Base-by-base conservation (phyloP, 1,140 invertebrate species). In the Myzus persicae region DNA sequence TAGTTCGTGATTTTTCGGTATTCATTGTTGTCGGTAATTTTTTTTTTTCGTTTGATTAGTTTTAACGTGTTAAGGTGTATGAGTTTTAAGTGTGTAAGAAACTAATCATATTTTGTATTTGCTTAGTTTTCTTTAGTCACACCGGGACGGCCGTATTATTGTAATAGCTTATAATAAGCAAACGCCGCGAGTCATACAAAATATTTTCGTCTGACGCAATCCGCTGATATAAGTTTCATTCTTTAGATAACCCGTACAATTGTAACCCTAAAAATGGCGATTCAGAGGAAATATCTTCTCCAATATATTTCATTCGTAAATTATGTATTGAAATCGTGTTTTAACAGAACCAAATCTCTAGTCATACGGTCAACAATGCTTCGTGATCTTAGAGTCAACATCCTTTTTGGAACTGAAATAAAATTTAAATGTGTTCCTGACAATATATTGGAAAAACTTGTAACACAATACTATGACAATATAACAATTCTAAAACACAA, bases 371-470 rank as follows among this genome's bases (percentile, higher is more conserved):
- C 48, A 42, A 54, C 6, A 26, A 40, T 93, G 51, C 24, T 93
- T 48, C 44, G 40, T 5, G 6, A 93, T 82, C 46, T 93, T 18
- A 84, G 18, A 48, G 5, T 20, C 26, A 51, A 40, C 31, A 40
- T 93, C 11, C 46, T 93, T 38, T 93, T 85, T 85, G 91, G 91
- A 9, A 40, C 81, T 18, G 81, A 84, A 84, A 51, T 93, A 51
- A 7, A 46, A 38, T 93, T 93, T 54, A 85, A 93, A 85, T 93
- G 91, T 85, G 46, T 93, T 31, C 91, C 91, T n/a, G 46, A 85
- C 2, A 84, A 54, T 84, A 84, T 93, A 85, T 31, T 85, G 14
- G 91, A 93, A 85, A 85, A 54, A 7, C 46, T 93, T 9, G 40
- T 93, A 42, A 85, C 38, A 20, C 46, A 93, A 8, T 31, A 38